Conservation (phyloP, 2,888 invertebrate genomes). For the Drosophila anceps region DNA sequence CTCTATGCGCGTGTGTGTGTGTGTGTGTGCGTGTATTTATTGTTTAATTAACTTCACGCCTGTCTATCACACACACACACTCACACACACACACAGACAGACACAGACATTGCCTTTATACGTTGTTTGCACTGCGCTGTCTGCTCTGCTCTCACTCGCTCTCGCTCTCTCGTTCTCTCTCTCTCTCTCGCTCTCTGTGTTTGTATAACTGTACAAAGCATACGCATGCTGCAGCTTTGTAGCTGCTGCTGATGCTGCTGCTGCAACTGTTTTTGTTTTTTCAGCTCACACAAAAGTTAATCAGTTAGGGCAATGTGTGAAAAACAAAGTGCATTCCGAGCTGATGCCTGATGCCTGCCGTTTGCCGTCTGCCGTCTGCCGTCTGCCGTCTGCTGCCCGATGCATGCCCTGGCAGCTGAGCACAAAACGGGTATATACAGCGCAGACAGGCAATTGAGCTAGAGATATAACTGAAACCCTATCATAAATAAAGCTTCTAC, state of each 20-base stretch:
- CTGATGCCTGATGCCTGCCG: constrained; percentile 23
- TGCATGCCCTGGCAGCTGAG: background rate
- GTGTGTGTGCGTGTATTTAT: constrained; percentile 50
- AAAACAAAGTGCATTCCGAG: constrained; percentile 81
- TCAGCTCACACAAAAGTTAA: constrained; percentile 80
- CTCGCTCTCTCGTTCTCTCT: background rate
- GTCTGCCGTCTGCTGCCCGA: background rate
- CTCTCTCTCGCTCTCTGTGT: constrained; percentile 24
- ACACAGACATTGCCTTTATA: constrained; percentile 32
- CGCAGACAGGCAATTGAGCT: background rate
- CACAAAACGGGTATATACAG: background rate
- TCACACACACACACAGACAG: constrained; percentile 33
- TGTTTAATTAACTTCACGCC: constrained; percentile 80
- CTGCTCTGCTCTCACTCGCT: constrained; percentile 19
- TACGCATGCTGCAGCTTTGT: constrained; percentile 56
- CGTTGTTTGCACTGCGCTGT: constrained; percentile 57
- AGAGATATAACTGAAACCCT: too few relatives aligned
- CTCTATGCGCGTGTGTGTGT: constrained; percentile 2
- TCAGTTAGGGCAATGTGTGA: constrained; percentile 82
- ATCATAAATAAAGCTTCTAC: too few relatives aligned
- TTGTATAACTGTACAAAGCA: constrained; percentile 56
- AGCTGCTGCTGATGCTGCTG: constrained; percentile 1
- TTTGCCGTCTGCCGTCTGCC: background rate
- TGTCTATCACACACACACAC: constrained; percentile 73
- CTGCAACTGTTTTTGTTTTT: constrained; percentile 41